Evolutionary conservation across 2,113 vertebrate genomes (phyloP).

Genomic region (Engystomops pustulosus): DNA sequence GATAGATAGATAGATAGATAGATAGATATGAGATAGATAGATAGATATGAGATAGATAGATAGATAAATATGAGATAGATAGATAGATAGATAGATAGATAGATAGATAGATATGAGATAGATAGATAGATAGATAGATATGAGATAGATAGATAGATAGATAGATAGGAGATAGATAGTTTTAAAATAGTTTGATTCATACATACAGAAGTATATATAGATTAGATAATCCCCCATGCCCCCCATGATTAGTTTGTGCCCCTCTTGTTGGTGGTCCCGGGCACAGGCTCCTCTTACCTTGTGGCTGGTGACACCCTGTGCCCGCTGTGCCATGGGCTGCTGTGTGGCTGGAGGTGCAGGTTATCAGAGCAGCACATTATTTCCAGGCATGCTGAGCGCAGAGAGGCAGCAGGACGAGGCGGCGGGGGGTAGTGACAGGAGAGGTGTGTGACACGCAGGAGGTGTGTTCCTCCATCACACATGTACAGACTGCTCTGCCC

Average conservation of each 20-base stretch:
- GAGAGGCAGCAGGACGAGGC: background rate
- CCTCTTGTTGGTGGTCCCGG: background rate
- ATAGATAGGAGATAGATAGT: background rate
- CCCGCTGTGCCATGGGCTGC: background rate
- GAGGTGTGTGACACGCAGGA: slow-evolving; percentile 13
- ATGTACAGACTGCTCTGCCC: background rate
- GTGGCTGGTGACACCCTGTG: too few relatives aligned
- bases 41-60: background rate
- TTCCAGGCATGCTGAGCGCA: slow-evolving; percentile 9
- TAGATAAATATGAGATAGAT: background rate
- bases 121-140: background rate
- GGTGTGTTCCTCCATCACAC: background rate
- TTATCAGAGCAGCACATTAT: background rate
- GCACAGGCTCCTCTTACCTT: background rate
- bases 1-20: background rate
- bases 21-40: background rate
- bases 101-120: background rate
- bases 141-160: background rate
- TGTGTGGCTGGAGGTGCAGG: background rate
- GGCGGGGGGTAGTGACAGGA: slow-evolving; percentile 9
- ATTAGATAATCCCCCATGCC: background rate
- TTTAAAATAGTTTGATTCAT: background rate
- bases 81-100: background rate
- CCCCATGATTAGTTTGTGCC: background rate
- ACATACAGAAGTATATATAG: background rate